phyloP scores from a whole-genome alignment of 2,113 vertebrate species.

The Tragelaphus buxtoni region DNA sequence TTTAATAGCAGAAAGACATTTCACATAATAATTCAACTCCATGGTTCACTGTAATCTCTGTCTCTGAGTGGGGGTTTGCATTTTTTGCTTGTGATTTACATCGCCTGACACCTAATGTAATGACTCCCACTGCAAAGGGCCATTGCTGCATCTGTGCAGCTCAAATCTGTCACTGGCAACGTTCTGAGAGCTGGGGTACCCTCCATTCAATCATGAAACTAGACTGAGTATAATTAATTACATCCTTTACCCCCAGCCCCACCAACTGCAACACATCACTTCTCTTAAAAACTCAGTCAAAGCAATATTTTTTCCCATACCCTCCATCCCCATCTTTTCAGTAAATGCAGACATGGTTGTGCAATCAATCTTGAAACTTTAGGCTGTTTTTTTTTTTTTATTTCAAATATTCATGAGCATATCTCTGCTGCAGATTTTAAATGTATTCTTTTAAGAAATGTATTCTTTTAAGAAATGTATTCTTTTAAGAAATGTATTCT shows the following conservation, averaged over 20 bases:
- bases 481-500: too few relatives aligned
- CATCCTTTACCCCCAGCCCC: constrained; percentile 33
- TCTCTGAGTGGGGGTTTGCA: constrained; percentile 73
- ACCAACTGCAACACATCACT: constrained; percentile 43
- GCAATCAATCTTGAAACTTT: constrained; percentile 71
- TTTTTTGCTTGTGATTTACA: constrained; percentile 84
- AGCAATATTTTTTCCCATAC: constrained; percentile 63
- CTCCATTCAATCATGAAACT: constrained; percentile 79
- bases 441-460: not conserved
- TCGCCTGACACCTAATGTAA: constrained; percentile 80
- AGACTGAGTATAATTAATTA: constrained; percentile 82
- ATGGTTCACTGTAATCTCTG: constrained; percentile 76
- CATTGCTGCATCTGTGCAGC: constrained; percentile 68
- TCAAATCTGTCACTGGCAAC: constrained; percentile 78
- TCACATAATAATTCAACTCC: constrained; percentile 76
- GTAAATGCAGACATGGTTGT: constrained; percentile 57
- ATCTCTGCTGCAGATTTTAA: constrained; percentile 68
- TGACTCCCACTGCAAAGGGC: constrained; percentile 76
- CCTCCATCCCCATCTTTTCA: constrained; percentile 57
- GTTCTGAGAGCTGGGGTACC: constrained; percentile 76
- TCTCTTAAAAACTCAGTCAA: constrained; percentile 76
- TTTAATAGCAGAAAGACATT: constrained; percentile 80
- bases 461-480: too few relatives aligned
- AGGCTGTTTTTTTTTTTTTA: constrained; percentile 19
- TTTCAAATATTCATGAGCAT: constrained; percentile 69